Percentiles rank a stretch among this genome's conserved stretches.
These are phyloP conservation scores for Selenia dentaria DNA, from an alignment of 2,888 invertebrate genomes.

Conservation along the genomic window DNA sequence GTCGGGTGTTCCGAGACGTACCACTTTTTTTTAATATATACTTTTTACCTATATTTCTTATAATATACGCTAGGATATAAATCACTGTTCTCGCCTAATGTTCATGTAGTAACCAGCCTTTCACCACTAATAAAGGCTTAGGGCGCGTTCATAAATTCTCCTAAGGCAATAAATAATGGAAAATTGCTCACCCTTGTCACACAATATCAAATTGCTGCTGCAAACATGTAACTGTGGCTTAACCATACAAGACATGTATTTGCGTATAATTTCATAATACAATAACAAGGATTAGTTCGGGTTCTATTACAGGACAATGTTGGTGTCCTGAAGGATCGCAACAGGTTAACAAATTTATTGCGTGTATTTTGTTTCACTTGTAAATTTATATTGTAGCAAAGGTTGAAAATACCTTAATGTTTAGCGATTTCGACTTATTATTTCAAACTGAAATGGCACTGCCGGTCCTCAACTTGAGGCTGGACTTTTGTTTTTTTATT, in stretches of 20 bases:
- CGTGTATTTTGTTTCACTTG: neutral
- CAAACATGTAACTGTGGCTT: slow-evolving; percentile 46
- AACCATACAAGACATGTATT: slow-evolving; percentile 25
- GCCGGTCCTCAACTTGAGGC: too few species aligned
- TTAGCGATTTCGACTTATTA: too few species aligned
- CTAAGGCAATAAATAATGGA: slow-evolving; percentile 68
- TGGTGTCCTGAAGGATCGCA: slow-evolving; percentile 18
- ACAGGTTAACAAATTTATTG: slow-evolving; percentile 25
- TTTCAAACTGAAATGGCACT: too few species aligned
- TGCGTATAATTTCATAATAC: slow-evolving; percentile 29
- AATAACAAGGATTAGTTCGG: slow-evolving; percentile 31
- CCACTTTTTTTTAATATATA: too few species aligned
- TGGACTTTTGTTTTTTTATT: too few species aligned
- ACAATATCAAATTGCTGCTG: slow-evolving; percentile 65
- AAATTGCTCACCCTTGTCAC: slow-evolving; percentile 75
- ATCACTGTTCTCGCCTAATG: neutral
- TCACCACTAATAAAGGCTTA: slow-evolving; percentile 57
- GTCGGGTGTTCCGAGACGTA: too few species aligned
- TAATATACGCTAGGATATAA: too few species aligned
- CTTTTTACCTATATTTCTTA: too few species aligned
- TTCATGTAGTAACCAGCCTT: slow-evolving; percentile 26
- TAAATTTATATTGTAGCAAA: too few species aligned
- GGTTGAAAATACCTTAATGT: too few species aligned
- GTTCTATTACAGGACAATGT: slow-evolving; percentile 19
- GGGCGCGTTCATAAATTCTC: slow-evolving; percentile 64